phyloP scores from a whole-genome alignment of 2,113 vertebrate genomes.

The Carassius auratus region DNA sequence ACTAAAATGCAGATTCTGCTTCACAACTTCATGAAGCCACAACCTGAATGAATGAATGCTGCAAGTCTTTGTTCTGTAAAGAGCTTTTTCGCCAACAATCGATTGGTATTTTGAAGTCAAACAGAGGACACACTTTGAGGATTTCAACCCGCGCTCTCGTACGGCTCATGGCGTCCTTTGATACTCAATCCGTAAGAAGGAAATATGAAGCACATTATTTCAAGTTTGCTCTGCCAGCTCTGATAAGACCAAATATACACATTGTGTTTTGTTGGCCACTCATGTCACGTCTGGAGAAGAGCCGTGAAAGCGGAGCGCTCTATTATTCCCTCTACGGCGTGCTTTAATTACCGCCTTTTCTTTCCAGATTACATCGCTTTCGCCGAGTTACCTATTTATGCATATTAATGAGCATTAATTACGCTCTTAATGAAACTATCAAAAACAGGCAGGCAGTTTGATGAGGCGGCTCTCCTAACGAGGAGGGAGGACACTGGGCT shows the following conservation, averaged over 20 bases:
- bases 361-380: slow-evolving; percentile 67
- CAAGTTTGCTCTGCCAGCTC: slow-evolving; percentile 53
- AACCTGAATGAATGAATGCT: neutral
- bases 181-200: slow-evolving; percentile 28
- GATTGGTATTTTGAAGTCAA: slow-evolving; percentile 1
- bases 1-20: neutral
- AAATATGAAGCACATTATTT: slow-evolving; percentile 60
- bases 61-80: neutral
- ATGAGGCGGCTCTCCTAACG: slow-evolving; percentile 71
- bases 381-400: slow-evolving; percentile 69
- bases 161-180: slow-evolving; percentile 27
- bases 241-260: slow-evolving; percentile 57
- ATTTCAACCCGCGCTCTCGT: neutral
- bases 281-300: slow-evolving; percentile 66
- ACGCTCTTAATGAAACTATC: slow-evolving; percentile 80
- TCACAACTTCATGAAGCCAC: neutral
- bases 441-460: slow-evolving; percentile 71
- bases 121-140: slow-evolving; percentile 18
- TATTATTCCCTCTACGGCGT: slow-evolving; percentile 64
- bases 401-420: slow-evolving; percentile 82
- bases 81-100: neutral
- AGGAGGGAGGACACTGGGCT: slow-evolving; percentile 49
- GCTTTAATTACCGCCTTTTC: slow-evolving; percentile 76
- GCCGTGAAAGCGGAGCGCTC: slow-evolving; percentile 59
- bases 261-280: slow-evolving; percentile 66